Evolutionary conservation across 2,888 invertebrate genomes (phyloP).

Genomic region (Hermodice carunculata): DNA sequence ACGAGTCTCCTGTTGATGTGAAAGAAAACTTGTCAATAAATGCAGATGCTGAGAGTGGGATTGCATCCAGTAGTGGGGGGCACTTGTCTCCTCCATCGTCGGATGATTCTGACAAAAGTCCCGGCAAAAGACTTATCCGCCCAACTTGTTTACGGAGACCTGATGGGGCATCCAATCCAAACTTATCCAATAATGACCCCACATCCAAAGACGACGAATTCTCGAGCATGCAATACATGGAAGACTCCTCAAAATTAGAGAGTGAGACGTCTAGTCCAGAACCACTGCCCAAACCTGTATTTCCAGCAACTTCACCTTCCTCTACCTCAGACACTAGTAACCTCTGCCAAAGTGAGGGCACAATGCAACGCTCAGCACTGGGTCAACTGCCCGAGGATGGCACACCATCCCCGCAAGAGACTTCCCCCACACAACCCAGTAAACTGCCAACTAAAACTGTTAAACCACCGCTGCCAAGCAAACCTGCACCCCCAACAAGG

Average conservation of each 20-base stretch:
- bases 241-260: no score
- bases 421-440: neutral
- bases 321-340: slow-evolving; percentile 11
- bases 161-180: slow-evolving; percentile 94
- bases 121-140: slow-evolving; percentile 5
- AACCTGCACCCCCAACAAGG: no score
- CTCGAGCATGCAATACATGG: no score
- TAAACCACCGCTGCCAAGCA: neutral
- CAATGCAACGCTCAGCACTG: neutral
- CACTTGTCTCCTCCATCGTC: slow-evolving; percentile 27
- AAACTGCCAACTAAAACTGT: neutral
- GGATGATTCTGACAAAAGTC: slow-evolving; percentile 15
- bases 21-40: slow-evolving; percentile 4
- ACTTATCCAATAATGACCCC: slow-evolving; percentile 76
- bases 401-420: neutral
- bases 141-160: slow-evolving; percentile 83
- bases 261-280: slow-evolving; percentile 6
- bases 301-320: slow-evolving; percentile 3
- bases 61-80: slow-evolving; percentile 19
- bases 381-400: neutral
- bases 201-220: neutral
- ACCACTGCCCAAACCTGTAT: slow-evolving; percentile 14
- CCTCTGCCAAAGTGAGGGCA: neutral
- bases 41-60: slow-evolving; percentile 21
- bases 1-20: slow-evolving; percentile 6